A percentile compares a stretch with the other conserved stretches of the same genome.
Conservation (phyloP, 2,113 vertebrate species). For the Caranx ignobilis region DNA sequence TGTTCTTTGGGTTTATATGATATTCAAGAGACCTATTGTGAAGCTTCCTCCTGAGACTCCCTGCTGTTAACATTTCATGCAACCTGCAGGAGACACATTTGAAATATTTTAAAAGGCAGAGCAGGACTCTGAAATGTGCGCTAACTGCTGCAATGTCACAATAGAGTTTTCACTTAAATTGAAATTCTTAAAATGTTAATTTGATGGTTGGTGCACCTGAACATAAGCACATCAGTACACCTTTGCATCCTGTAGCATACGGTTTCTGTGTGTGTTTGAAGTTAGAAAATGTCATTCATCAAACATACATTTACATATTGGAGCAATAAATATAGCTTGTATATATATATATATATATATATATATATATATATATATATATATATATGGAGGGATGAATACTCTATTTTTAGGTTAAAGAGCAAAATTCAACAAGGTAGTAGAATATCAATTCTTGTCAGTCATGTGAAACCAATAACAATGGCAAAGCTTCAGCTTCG, state of each 20-base stretch:
- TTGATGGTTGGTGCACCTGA: conserved; percentile 15
- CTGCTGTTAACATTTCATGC: conserved; percentile 63
- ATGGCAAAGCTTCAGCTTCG: not conserved
- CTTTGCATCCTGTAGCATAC: not conserved
- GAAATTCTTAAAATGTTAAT: conserved; percentile 22
- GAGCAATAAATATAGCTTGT: not conserved
- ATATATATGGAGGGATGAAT: not conserved
- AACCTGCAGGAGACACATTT: conserved; percentile 57
- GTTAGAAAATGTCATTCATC: not conserved
- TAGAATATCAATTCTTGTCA: not conserved
- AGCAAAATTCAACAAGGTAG: not conserved
- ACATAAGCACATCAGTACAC: not conserved
- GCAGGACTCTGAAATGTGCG: conserved; percentile 42
- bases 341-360: not conserved
- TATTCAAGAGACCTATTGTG: conserved; percentile 32
- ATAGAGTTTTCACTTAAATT: conserved; percentile 37
- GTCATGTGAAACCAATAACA: not conserved
- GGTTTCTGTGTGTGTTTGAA: not conserved
- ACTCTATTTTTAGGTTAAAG: not conserved
- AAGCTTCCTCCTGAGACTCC: conserved; percentile 40
- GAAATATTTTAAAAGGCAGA: conserved; percentile 45
- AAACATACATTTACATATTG: conserved; percentile 1
- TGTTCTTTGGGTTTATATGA: conserved; percentile 38
- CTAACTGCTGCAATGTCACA: conserved; percentile 41
- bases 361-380: no score